Evolutionary conservation across 2,888 invertebrate species (phyloP).

Genomic region (Heliconius hortense): DNA sequence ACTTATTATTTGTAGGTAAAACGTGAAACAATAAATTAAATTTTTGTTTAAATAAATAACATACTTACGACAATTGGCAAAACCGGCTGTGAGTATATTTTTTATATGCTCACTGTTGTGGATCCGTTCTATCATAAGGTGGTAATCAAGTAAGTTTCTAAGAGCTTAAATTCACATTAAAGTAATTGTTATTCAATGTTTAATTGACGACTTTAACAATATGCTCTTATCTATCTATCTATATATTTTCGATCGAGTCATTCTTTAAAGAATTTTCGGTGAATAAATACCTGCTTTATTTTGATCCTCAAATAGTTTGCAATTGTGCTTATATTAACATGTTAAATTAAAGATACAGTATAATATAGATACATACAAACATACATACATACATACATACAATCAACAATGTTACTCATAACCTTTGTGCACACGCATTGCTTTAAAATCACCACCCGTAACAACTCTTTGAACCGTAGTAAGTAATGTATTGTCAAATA

Average conservation of each 20-base stretch:
- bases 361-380: background rate
- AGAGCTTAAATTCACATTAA: background rate
- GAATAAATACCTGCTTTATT: no score
- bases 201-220: background rate
- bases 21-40: background rate
- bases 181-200: background rate
- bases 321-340: background rate
- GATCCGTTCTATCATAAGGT: background rate
- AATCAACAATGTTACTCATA: background rate
- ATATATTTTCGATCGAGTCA: no score
- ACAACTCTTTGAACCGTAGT: conserved; percentile 71
- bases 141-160: background rate
- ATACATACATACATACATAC: background rate
- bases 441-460: conserved; percentile 66
- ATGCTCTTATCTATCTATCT: background rate
- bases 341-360: background rate
- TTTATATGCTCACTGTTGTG: background rate
- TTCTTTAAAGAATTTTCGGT: no score
- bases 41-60: background rate
- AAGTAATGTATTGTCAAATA: conserved; percentile 45
- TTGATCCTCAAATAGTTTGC: background rate
- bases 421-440: conserved; percentile 44
- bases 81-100: background rate
- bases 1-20: background rate
- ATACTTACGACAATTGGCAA: background rate